Conservation (phyloP, 2,113 vertebrate genomes). For the Mugil cephalus region DNA sequence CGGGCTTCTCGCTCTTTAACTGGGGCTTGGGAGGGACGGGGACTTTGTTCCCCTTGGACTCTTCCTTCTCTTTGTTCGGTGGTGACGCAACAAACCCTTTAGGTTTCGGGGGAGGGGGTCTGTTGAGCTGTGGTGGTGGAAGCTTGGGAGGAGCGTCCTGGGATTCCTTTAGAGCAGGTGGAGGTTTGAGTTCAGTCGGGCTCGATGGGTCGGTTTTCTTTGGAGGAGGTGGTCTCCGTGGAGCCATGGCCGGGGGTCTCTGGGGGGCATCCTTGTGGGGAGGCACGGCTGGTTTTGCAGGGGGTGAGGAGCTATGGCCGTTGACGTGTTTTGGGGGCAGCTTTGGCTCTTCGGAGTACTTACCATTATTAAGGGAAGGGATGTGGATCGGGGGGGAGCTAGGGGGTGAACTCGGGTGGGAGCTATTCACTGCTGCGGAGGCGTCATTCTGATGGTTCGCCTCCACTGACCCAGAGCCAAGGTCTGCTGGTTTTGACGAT, state of each 20-base stretch:
- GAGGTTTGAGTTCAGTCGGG: conserved; percentile 78
- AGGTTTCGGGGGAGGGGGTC: conserved; percentile 93
- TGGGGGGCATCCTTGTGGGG: conserved; percentile 82
- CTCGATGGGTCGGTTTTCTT: conserved; percentile 87
- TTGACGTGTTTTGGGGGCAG: conserved; percentile 84
- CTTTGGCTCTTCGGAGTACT: conserved; percentile 79
- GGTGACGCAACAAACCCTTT: conserved; percentile 81
- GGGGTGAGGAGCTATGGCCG: conserved; percentile 72
- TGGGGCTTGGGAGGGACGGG: conserved; percentile 82
- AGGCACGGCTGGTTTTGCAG: conserved; percentile 71
- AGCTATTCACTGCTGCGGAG: conserved; percentile 20
- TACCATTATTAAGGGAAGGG: conserved; percentile 55
- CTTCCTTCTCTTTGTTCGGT: conserved; percentile 83
- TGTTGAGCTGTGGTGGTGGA: conserved; percentile 68
- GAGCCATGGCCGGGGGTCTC: conserved; percentile 87
- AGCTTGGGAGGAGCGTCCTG: conserved; percentile 76
- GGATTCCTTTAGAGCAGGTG: conserved; percentile 72
- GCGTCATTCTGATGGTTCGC: conserved; percentile 45
- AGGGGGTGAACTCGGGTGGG: conserved; percentile 22
- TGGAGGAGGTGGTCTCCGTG: conserved; percentile 94
- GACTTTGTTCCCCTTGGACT: conserved; percentile 86
- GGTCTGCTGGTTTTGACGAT: conserved; percentile 88
- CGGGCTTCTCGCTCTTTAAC: conserved; percentile 87
- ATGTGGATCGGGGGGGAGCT: conserved; percentile 53
- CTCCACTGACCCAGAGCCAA: conserved; percentile 54